Base-by-base conservation (phyloP, 2,888 invertebrate genomes). In the Tetragonula carbonaria region DNA sequence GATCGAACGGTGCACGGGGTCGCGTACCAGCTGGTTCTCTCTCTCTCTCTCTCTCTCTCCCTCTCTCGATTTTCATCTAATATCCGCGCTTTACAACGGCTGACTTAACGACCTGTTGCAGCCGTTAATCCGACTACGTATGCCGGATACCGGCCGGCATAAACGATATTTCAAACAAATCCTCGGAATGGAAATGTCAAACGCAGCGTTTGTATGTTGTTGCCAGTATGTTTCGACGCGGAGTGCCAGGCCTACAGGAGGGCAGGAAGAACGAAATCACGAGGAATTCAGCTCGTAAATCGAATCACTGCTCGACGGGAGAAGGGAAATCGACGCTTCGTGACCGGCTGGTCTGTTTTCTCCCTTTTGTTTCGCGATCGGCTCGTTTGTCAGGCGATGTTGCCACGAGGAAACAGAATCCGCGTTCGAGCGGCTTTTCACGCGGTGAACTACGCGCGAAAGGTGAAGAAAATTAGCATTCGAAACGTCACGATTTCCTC, bases 111-210 rank as follows among this genome's bases (percentile, higher is more conserved):
- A 90, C 86, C 86, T 87, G 87, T 87, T 86, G 86, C 87, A 88
- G 88, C 88, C 89, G 91, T 91, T 90, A 90, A 91, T 84, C 87
- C 87, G 77, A 67, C 81, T 65, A 65, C 71, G 75, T 45, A 82
- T 74, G 82, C 85, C 81, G 86, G 87, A 84, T 84, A 70, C 81
- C 76, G n/a, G 70, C 55, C 65, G 57, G 80, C 75, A 85, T 81
- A 84, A 84, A 86, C 89, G 86, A 87, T 86, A 89, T 88, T 87
- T 87, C 86, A 90, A 89, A 91, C 87, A 82, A 87, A 87, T 90
- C 87, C 85, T 71, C 83, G 82, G 88, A 92, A 92, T 92, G 90
- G 90, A 92, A 92, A 91, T 90, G 92, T 92, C 92, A 92, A 90
- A 84, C 77, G 87, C 91, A 92, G 90, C 80, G 82, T 45, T 45